These are phyloP conservation scores for Gorilla gorilla DNA, from an alignment of 2,113 vertebrate species.

Conservation along the genomic window DNA sequence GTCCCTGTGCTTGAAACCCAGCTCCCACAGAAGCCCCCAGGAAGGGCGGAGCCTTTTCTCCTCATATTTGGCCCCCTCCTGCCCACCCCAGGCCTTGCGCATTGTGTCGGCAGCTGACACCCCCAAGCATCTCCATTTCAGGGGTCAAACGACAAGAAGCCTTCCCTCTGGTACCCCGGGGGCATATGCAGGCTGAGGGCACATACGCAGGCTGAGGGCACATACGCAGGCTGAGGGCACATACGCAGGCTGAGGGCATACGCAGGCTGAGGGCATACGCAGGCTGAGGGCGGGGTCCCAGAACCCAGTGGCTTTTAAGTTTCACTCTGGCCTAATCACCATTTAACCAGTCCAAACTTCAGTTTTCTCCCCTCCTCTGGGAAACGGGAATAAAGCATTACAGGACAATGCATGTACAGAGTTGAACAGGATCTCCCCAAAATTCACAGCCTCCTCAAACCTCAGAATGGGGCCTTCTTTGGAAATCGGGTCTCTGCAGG, in stretches of 20 bases:
- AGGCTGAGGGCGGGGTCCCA: neutral
- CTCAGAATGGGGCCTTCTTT: neutral
- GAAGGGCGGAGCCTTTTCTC: neutral
- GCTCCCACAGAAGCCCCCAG: rapidly evolving
- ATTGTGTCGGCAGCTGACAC: neutral
- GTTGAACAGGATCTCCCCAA: neutral
- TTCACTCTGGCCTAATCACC: neutral
- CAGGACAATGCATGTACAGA: rapidly evolving
- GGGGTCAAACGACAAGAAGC: neutral
- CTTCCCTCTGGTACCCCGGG: rapidly evolving
- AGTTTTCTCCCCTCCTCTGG: neutral
- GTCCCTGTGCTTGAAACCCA: neutral
- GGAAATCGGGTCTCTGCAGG: neutral
- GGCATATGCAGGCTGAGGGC: too few relatives aligned
- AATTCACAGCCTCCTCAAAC: neutral
- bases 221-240: rapidly evolving
- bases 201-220: too few relatives aligned
- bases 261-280: rapidly evolving
- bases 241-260: too few relatives aligned
- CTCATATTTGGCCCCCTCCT: neutral
- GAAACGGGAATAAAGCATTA: neutral
- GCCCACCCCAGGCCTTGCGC: too few relatives aligned
- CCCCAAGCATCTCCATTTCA: neutral
- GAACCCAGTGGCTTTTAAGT: neutral
- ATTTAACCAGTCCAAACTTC: too few relatives aligned